phyloP scores from a whole-genome alignment of 2,888 invertebrate genomes.

The Lochmaea capreae region DNA sequence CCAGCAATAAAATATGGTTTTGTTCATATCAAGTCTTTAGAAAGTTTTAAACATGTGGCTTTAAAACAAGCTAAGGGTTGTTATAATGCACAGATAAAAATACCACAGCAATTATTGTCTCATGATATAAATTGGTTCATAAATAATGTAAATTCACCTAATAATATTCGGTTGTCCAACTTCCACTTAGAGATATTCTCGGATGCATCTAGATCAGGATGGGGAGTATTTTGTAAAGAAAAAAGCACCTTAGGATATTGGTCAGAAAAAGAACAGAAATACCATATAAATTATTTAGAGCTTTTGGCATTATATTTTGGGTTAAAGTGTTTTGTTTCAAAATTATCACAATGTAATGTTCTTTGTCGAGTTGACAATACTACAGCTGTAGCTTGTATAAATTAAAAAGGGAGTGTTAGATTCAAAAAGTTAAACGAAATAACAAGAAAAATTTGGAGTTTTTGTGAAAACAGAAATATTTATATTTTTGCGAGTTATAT shows the following conservation, averaged over 20 bases:
- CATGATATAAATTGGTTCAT: no score
- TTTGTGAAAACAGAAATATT: constrained; percentile 19
- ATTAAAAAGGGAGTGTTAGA: constrained; percentile 21
- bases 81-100: not conserved
- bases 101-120: not conserved
- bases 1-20: not conserved
- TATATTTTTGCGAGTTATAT: constrained; percentile 20
- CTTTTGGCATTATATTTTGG: constrained; percentile 13
- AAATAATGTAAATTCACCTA: no score
- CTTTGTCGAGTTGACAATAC: constrained; percentile 26
- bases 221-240: constrained; percentile 10
- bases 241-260: constrained; percentile 12
- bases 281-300: constrained; percentile 18
- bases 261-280: not conserved
- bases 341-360: not conserved
- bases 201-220: constrained; percentile 11
- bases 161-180: not conserved
- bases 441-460: constrained; percentile 25
- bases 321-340: constrained; percentile 15
- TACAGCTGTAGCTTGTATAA: constrained; percentile 28
- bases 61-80: not conserved
- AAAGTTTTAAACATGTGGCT: not conserved
- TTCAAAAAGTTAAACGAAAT: constrained; percentile 1
- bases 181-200: not conserved
- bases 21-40: not conserved